Base-by-base conservation (phyloP, 2,113 vertebrate species). In the Origma solitaria region DNA sequence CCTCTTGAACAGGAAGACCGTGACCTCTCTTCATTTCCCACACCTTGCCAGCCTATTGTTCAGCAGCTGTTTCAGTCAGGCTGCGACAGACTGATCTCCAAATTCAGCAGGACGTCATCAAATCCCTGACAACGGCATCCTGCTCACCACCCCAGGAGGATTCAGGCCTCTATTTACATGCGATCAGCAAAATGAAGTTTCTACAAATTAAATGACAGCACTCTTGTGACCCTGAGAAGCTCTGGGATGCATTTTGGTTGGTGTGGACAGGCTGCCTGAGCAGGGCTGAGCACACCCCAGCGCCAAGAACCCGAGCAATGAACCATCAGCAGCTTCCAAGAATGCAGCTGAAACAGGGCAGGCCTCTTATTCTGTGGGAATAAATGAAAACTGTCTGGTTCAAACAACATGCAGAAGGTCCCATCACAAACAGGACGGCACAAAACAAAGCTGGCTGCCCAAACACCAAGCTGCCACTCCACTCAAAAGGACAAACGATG, bases 401-500 rank as follows among this genome's bases (percentile, higher is more conserved):
- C 42, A 42, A 50, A 56, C 51, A 77, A 22, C 30, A 28, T 1
- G 6, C 11, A 50, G 21, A 37, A 57, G 11, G 33, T 69, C 68
- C 81, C 6, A 3, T 6, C 66, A 54, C n/a, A 86, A 78, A 40
- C 7, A 69, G 13, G 13, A 35, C 15, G 23, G 10, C 51, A 71
- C 31, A 14, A 75, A 90, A 23, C 11, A 44, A 60, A 81, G 38
- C 31, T 68, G 61, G 11, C 25, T 21, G 20, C 54, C 31, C 37
- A 33, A 50, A 58, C 19, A 53, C 20, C 40, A 38, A 40, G 54
- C 38, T 70, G 24, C 37, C 16, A 40, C 27, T 33, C 6, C 54
- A 27, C 18, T 23, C 27, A 5, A 27, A 37, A n/a, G 8, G 60
- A 9, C 42, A 80, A 85, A 47, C 1, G 0, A n/a, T 6, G 4